Evolutionary conservation across 2,888 invertebrate species (phyloP).

Genomic region (Panopea generosa): DNA sequence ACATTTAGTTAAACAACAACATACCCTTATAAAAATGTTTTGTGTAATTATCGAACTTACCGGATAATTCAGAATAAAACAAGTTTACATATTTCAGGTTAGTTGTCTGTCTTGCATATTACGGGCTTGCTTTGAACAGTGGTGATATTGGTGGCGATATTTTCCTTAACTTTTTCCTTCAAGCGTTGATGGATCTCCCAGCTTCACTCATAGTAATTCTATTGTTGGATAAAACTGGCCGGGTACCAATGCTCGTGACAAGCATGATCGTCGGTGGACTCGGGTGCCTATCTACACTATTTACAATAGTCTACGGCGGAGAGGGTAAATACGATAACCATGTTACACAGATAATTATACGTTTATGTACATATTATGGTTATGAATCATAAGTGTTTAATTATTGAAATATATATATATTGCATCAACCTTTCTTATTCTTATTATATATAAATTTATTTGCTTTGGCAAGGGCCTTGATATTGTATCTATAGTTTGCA

Average conservation of each 20-base stretch:
- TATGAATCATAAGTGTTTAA: too few relatives aligned
- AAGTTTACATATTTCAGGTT: slow-evolving; percentile 6
- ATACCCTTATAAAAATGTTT: too few relatives aligned
- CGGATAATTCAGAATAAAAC: too few relatives aligned
- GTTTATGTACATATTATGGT: too few relatives aligned
- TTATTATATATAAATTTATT: too few relatives aligned
- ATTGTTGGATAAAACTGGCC: slow-evolving; percentile 68
- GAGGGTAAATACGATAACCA: slow-evolving; percentile 33
- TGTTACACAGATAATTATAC: too few relatives aligned
- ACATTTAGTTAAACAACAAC: too few relatives aligned
- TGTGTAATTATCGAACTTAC: too few relatives aligned
- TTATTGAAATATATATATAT: too few relatives aligned
- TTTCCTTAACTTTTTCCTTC: slow-evolving; percentile 75
- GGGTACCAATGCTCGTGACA: slow-evolving; percentile 59
- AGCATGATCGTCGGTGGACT: slow-evolving; percentile 71
- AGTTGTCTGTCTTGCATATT: slow-evolving; percentile 70
- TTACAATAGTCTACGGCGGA: slow-evolving; percentile 39
- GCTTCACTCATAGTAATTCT: slow-evolving; percentile 66
- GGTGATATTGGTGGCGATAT: slow-evolving; percentile 72
- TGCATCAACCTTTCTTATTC: too few relatives aligned
- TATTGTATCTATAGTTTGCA: too few relatives aligned
- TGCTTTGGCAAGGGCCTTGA: too few relatives aligned
- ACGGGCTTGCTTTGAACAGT: slow-evolving; percentile 74
- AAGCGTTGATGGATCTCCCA: slow-evolving; percentile 73
- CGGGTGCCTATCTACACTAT: slow-evolving; percentile 85